phyloP scores from a whole-genome alignment of 2,888 invertebrate species.

The Ditula angustiorana region DNA sequence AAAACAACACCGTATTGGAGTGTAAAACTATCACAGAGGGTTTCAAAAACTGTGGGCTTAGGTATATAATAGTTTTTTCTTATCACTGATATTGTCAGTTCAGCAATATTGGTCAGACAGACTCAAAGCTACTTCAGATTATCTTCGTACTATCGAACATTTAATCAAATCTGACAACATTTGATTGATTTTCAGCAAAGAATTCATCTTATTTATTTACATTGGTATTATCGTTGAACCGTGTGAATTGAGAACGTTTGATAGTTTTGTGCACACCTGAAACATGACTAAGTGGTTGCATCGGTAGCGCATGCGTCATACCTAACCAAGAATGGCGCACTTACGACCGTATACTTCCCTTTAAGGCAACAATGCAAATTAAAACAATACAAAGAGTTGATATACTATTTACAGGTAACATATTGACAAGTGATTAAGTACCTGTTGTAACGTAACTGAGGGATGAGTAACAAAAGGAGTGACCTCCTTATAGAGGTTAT shows the following conservation, averaged over 20 bases:
- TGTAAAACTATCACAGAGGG: too few species aligned
- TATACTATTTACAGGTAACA: background rate
- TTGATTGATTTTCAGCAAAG: background rate
- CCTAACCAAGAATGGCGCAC: background rate
- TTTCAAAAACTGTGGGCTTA: too few species aligned
- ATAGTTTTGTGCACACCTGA: constrained; percentile 8
- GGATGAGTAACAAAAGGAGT: background rate
- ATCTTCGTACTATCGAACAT: background rate
- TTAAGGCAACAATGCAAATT: background rate
- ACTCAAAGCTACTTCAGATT: background rate
- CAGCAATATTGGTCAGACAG: background rate
- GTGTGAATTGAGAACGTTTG: constrained; percentile 2
- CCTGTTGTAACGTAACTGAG: background rate
- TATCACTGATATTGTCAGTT: background rate
- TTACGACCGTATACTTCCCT: background rate
- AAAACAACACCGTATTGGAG: too few species aligned
- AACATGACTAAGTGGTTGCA: constrained; percentile 16
- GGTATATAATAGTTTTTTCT: too few species aligned
- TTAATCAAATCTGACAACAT: background rate
- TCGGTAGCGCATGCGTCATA: constrained; percentile 18
- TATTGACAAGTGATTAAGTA: background rate
- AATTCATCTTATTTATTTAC: constrained; percentile 3
- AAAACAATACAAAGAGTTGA: background rate
- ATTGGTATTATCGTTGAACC: background rate
- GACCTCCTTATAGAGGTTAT: too few species aligned